Base-by-base conservation (phyloP, 2,888 invertebrate genomes). In the Drosophila anomalata region DNA sequence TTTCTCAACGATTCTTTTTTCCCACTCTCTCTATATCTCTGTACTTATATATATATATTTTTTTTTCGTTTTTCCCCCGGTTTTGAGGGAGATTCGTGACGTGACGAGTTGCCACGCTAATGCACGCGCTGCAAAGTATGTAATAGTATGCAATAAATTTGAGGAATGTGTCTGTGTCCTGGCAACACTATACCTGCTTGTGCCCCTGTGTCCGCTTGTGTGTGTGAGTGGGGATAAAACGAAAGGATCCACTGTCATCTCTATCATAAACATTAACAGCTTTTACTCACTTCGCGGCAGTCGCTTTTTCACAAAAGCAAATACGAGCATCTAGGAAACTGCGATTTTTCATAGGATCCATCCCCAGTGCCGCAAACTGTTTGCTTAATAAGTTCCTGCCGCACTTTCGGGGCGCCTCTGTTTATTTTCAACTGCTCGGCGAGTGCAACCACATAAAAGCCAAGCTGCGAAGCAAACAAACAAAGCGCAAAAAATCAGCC, bases 121-220 rank as follows among this genome's bases (percentile, higher is more conserved):
- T 77, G 73, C 65, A 68, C 56, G 50, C 74, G 61, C 67, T 56
- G 61, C 66, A 65, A 82, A 85, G 88, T 74, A 87, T 83, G 86
- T 86, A 79, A 86, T 86, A 85, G 88, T 74, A 87, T 83, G 86
- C 88, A 79, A 86, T 86, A 86, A 78, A 79, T 86, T 71, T 82
- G 61, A 75, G 46, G 57, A 59, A 52, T 60, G 41, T 57, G 60
- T 39, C 56, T 63, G 47, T 53, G 41, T 36, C 36, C 17, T 42
- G 52, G 33, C 70, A 51, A 51, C 44, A 46, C 41, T 36, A 31
- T 47, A 44, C 24, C 44, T 54, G 31, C 31, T 12, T 58, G 36
- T 48, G 50, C 9, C 29, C 29, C 29, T 29, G 29, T 9, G 29
- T 29, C 9, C 3, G 29, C 9, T 9, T 55, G 46, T 41, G 51